phyloP scores from a whole-genome alignment of 2,113 vertebrate genomes.

The Rhynchomys soricoides region DNA sequence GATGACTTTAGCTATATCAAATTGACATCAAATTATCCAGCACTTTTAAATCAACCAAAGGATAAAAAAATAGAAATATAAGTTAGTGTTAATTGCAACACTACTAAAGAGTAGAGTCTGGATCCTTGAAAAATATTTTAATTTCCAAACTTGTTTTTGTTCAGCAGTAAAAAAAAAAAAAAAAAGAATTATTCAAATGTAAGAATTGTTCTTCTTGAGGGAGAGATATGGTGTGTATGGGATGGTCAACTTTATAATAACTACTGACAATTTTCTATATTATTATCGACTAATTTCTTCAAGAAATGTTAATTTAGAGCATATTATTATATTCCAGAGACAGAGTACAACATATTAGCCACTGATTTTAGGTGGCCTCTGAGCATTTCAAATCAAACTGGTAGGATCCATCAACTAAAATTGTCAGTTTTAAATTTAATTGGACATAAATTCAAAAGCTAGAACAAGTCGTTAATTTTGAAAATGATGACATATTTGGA shows the following conservation, averaged over 20 bases:
- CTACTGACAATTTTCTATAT: not conserved
- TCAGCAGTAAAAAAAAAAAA: slow-evolving; percentile 10
- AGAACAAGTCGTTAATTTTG: not conserved
- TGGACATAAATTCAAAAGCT: not conserved
- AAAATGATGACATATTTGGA: slow-evolving; percentile 21
- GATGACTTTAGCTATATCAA: not conserved
- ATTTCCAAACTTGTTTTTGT: slow-evolving; percentile 8
- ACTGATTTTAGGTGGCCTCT: not conserved
- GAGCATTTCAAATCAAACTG: not conserved
- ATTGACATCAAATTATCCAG: not conserved
- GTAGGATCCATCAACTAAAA: not conserved
- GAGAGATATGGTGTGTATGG: not conserved
- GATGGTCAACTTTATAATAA: not conserved
- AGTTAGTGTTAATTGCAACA: not conserved
- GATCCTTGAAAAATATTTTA: slow-evolving; percentile 7
- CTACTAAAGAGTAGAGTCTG: not conserved
- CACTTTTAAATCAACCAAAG: not conserved
- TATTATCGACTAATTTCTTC: not conserved
- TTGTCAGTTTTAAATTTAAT: not conserved
- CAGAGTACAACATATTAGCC: not conserved
- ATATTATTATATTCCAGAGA: not conserved
- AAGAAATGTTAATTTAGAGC: not conserved
- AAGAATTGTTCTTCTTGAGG: not conserved
- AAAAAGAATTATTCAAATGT: not conserved
- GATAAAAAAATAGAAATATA: not conserved